These are phyloP conservation scores for Psephotus haematonotus DNA, from an alignment of 2,113 vertebrate genomes.

Conservation along the genomic window DNA sequence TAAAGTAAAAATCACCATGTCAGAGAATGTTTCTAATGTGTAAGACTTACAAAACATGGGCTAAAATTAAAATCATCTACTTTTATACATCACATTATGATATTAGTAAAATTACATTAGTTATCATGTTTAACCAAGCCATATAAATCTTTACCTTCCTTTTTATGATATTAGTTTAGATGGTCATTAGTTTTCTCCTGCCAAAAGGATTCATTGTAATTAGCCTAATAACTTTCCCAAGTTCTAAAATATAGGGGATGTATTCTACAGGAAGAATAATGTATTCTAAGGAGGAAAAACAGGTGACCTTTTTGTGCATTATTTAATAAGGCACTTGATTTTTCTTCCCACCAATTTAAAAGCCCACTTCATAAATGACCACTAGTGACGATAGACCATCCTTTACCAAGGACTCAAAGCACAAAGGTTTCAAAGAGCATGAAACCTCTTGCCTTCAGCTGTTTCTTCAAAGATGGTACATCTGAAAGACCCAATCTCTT, in stretches of 20 bases:
- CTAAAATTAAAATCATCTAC: neutral
- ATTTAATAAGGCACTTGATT: neutral
- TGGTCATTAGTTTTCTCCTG: neutral
- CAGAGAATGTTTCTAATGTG: neutral
- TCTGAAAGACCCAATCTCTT: neutral
- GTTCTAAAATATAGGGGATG: neutral
- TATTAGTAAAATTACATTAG: neutral
- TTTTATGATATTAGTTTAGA: neutral
- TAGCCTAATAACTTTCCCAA: neutral
- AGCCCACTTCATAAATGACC: neutral
- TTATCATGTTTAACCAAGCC: neutral
- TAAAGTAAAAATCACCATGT: neutral
- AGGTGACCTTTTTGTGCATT: neutral
- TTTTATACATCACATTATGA: neutral
- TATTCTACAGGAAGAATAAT: neutral
- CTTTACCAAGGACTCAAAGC: neutral
- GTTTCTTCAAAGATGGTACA: neutral
- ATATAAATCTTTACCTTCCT: neutral
- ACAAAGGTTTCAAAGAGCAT: constrained; percentile 24
- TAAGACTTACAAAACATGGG: neutral
- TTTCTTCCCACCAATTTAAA: neutral
- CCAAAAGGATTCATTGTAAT: neutral
- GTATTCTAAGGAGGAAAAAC: neutral
- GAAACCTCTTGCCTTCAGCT: constrained; percentile 44
- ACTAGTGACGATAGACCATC: neutral